These are phyloP conservation scores for Lota lota DNA, from an alignment of 2,113 vertebrate species.

Conservation along the genomic window DNA sequence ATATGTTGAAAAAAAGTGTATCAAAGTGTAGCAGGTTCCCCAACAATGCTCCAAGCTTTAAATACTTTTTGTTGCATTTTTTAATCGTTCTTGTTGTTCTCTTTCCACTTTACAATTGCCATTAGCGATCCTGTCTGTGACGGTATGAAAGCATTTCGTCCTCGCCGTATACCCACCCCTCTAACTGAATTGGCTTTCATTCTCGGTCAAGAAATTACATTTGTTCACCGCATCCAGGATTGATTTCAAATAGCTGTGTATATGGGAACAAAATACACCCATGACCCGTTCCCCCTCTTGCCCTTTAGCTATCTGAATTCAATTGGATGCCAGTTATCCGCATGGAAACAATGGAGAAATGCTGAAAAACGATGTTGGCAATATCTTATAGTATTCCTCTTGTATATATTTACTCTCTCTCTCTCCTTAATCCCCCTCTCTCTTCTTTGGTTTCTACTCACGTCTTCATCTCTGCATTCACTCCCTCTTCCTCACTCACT, in stretches of 20 bases:
- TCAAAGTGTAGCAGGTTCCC: too few species aligned
- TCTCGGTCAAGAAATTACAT: conserved; percentile 36
- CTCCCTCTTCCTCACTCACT: too few species aligned
- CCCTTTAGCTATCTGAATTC: neutral
- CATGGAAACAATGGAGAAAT: neutral
- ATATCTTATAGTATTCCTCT: too few species aligned
- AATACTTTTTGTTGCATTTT: too few species aligned
- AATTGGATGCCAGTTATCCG: neutral
- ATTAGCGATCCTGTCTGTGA: conserved; percentile 2
- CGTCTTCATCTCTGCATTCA: too few species aligned
- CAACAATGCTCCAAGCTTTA: too few species aligned
- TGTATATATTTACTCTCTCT: too few species aligned
- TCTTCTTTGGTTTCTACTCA: too few species aligned
- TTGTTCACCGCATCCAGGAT: conserved; percentile 23
- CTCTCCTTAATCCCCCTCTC: too few species aligned
- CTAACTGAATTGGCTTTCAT: conserved; percentile 50
- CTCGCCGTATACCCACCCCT: conserved; percentile 31
- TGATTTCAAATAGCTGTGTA: conserved; percentile 26
- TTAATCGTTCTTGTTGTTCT: too few species aligned
- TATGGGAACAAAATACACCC: neutral
- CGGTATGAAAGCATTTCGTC: conserved; percentile 24
- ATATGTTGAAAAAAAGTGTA: too few species aligned
- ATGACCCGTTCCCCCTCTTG: neutral
- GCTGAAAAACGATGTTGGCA: neutral
- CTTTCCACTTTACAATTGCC: too few species aligned